Percentiles rank a stretch among this genome's conserved stretches.
phyloP scores from a whole-genome alignment of 2,113 vertebrate genomes.

The Suricata suricatta region DNA sequence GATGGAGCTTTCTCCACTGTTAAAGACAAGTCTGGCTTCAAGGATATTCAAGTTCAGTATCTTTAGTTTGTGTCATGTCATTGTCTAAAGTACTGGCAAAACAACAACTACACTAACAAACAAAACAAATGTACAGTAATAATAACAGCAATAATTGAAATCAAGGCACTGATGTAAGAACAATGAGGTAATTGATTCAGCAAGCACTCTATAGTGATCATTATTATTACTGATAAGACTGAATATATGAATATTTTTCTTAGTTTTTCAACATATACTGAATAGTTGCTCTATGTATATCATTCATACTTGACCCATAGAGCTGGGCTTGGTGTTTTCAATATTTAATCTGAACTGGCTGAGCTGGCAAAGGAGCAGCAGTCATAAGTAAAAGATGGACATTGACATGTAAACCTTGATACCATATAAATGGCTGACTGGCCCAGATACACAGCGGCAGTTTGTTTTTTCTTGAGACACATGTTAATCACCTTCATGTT shows the following conservation, averaged over 20 bases:
- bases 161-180: background rate
- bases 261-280: background rate
- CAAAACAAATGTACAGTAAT: background rate
- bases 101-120: background rate
- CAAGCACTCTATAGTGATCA: background rate
- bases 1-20: background rate
- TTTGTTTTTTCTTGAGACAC: background rate
- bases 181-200: background rate
- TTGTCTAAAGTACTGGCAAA: background rate
- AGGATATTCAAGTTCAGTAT: background rate
- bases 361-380: background rate
- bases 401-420: background rate
- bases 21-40: background rate
- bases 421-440: background rate
- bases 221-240: background rate
- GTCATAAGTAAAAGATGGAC: background rate
- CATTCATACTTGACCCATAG: background rate
- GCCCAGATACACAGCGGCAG: background rate
- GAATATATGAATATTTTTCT: background rate
- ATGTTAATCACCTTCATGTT: background rate
- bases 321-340: background rate
- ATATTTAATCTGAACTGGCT: background rate
- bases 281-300: background rate
- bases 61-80: slow-evolving; percentile 2
- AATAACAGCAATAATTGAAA: background rate